Conservation (phyloP, 2,797 vertebrate genomes). For the Manis javanica region DNA sequence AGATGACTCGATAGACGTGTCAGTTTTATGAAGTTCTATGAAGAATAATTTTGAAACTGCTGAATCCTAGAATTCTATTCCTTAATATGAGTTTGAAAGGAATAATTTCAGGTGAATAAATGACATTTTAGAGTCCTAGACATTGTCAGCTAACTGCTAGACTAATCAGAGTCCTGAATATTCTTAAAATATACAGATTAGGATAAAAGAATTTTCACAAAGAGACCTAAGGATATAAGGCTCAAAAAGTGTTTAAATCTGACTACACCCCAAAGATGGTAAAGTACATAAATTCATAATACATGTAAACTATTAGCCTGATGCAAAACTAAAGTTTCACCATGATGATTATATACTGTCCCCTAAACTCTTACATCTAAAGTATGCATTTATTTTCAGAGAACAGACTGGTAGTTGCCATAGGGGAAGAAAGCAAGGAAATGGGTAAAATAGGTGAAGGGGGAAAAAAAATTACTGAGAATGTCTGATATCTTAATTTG, state of each 20-base stretch:
- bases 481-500: too few relatives aligned
- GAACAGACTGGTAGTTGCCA: too few relatives aligned
- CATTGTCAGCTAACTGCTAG: neutral
- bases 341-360: neutral
- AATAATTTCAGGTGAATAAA: neutral
- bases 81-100: neutral
- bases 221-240: neutral
- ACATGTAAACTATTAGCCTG: neutral
- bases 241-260: neutral
- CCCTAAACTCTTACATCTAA: neutral
- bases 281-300: neutral
- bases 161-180: neutral
- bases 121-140: slow-evolving; percentile 4
- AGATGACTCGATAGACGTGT: neutral
- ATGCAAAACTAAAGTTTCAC: neutral
- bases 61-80: neutral
- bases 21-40: neutral
- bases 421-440: too few relatives aligned
- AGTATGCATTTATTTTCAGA: neutral
- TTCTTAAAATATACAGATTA: slow-evolving; percentile 3
- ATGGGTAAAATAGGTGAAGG: too few relatives aligned
- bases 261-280: neutral
- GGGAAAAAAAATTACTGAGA: too few relatives aligned
- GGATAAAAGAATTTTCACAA: neutral
- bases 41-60: neutral